Base-by-base conservation (phyloP, 2,888 invertebrate genomes). In the Philereme transversata region DNA sequence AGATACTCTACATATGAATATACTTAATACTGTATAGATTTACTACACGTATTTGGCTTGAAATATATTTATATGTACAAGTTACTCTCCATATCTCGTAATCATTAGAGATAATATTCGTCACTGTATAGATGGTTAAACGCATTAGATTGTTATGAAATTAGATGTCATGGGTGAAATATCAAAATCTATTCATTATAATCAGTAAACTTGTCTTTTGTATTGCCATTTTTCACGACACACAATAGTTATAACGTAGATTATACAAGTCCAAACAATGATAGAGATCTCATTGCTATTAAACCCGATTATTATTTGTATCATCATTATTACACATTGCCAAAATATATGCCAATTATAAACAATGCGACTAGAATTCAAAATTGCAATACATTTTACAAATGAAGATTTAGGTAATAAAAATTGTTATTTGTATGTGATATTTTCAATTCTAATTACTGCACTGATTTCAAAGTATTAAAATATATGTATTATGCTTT, bases 101-200 rank as follows among this genome's bases (percentile, higher is more conserved):
- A 54, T 57, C 40, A 22, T 35, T 52, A 57, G 33, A 56, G 38
- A 46, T 55, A 35, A 34, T 58, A 40, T 58, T 63, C 41, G 41
- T 59, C 59, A 45, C 74, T 78, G 75, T 82, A 84, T 81, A 84
- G 79, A 74, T 74, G 81, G 77, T 83, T 84, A 82, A 22, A 75
- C 68, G 73, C 77, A 77, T 80, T 87, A 86, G 82, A 86, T 84
- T 82, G 86, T 88, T 88, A 82, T 82, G 69, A 63, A 82, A 76
- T 80, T 85, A 84, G 82, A 72, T 74, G 76, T 84, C 83, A 87
- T 81, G 81, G 78, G 78, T 86, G 85, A 85, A 81, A 79, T 85
- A 78, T 80, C 82, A 77, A 69, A 60, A 43, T 72, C 79, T 83
- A 81, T 83, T 82, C 78, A 82, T 77, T 78, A 78, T 78, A 81